Percentiles rank a stretch among this genome's conserved stretches.
Evolutionary conservation across 2,113 vertebrate species (phyloP).

Genomic region (human): GRCh38 chr3:152635501-152636000

Average conservation of each 20-base stretch:
- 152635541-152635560: not conserved
- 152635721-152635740: not conserved
- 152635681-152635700: not conserved
- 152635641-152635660: not conserved
- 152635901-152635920: not conserved
- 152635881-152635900: not conserved
- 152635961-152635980: not conserved
- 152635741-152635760: not conserved
- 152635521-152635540: not conserved
- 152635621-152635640: not conserved
- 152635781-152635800: not conserved
- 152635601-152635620: not conserved
- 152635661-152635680: not conserved
- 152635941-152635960: rapidly evolving
- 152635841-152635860: not conserved
- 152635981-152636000: not conserved
- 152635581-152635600: not conserved
- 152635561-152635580: not conserved
- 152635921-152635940: not conserved
- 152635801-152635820: not conserved
- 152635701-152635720: not conserved
- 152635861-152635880: not conserved
- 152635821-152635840: not conserved
- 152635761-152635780: not conserved
- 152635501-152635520: not conserved